Base-by-base conservation (phyloP, 2,888 invertebrate species). In the Cylindroiulus punctatus region DNA sequence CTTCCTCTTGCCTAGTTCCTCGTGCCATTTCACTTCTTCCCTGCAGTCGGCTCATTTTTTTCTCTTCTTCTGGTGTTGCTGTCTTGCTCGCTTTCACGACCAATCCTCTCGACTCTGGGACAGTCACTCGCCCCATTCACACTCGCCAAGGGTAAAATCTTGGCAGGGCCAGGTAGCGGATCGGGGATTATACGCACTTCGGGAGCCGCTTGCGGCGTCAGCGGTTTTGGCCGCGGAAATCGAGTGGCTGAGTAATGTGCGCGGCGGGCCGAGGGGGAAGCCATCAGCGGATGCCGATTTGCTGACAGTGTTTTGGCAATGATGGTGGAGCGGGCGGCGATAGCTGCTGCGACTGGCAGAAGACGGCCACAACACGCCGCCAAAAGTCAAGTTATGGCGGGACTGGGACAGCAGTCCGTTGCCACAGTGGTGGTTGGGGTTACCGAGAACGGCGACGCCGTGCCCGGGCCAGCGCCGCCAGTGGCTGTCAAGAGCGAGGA, bases 251-350 rank as follows among this genome's bases (percentile, higher is more conserved):
- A 65, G 65, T 26, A 26, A 65, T 65, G 65, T 12, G 65, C 12
- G 65, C 26, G 8, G 7, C 22, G 26, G 65, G 65, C 65, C 12
- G 65, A 65, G 65, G 65, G 65, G 65, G 12, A 65, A 65, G 26
- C 65, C 65, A 65, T 65, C 65, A 26, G 52, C n/a, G 52, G 65
- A 65, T 65, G 65, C 65, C 26, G 26, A 65, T 65, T 65, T 65
- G 65, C 65, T 65, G 65, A 65, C 65, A 65, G 65, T 65, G 65
- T 65, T 65, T 65, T 65, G 65, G 65, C 65, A 65, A 65, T 65
- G 65, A 65, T 65, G 65, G 65, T 65, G 65, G 65, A 65, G 26
- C 65, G 65, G 65, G 65, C 65, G 65, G 65, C 65, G 65, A 65
- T 65, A 26, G 65, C 65, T 2, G 22, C n/a, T 7, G 65, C 12